Conservation (phyloP, 2,797 vertebrate species). For the Gymnopithys bicolor region DNA sequence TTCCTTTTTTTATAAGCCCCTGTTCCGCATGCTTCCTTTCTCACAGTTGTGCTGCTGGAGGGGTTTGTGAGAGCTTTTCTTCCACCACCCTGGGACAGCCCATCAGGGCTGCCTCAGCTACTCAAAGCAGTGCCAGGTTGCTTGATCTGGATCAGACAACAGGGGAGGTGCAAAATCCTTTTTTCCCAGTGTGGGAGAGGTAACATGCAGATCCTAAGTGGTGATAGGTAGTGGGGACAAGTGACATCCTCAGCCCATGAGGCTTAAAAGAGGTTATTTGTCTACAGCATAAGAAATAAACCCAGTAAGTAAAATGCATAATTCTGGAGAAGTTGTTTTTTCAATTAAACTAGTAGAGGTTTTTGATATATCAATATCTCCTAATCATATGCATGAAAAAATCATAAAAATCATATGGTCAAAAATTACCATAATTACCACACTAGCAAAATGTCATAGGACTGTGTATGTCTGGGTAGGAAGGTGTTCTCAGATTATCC, state of each 20-base stretch:
- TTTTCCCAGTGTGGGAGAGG: not conserved
- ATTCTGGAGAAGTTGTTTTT: not conserved
- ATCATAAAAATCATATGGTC: not conserved
- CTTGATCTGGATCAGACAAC: not conserved
- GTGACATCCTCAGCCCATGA: not conserved
- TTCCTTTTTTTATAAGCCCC: not conserved
- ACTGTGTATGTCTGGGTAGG: not conserved
- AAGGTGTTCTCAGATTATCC: not conserved
- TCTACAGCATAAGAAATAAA: not conserved
- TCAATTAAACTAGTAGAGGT: not conserved
- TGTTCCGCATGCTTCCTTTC: rapidly evolving
- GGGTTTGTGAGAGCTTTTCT: not conserved
- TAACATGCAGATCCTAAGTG: not conserved
- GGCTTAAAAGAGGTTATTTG: not conserved
- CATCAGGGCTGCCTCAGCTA: not conserved
- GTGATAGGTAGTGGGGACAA: not conserved
- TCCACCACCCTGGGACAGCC: not conserved
- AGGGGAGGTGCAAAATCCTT: not conserved
- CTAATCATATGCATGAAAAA: not conserved
- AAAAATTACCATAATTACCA: not conserved
- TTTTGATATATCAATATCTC: not conserved
- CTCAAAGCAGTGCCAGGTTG: not conserved
- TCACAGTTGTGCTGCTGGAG: not conserved
- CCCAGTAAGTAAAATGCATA: not conserved
- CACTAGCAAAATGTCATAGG: not conserved